Evolutionary conservation across 2,797 vertebrate species (phyloP).

Genomic region (Parauchenoglanis punctatus): DNA sequence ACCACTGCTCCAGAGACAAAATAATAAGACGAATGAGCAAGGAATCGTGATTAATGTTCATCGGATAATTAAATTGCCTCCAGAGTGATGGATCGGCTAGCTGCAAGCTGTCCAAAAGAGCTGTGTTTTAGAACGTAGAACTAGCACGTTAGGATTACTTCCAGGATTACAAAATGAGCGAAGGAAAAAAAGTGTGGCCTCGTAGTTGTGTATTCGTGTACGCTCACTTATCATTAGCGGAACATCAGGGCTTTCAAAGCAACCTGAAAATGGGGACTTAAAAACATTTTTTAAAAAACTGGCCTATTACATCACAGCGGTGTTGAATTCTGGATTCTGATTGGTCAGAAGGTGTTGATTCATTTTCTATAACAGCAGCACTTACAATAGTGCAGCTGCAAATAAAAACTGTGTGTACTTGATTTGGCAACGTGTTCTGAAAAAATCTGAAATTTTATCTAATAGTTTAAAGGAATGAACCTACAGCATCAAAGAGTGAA

Average conservation of each 20-base stretch:
- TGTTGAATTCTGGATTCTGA: not conserved
- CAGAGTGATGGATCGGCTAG: slow-evolving; percentile 3
- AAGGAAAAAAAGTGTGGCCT: not conserved
- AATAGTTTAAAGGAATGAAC: not conserved
- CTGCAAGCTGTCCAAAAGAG: slow-evolving; percentile 15
- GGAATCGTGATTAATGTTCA: slow-evolving; percentile 30
- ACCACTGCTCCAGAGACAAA: not conserved
- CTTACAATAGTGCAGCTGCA: not conserved
- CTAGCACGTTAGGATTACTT: slow-evolving; percentile 1
- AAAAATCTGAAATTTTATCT: not conserved
- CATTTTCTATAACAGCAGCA: not conserved
- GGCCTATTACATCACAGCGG: not conserved
- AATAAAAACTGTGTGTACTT: not conserved
- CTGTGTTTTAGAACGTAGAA: slow-evolving; percentile 19
- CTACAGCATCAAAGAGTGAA: not conserved
- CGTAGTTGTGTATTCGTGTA: not conserved
- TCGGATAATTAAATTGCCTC: slow-evolving; percentile 27
- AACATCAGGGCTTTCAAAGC: not conserved
- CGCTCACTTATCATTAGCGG: not conserved
- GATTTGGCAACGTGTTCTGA: not conserved
- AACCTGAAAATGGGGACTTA: not conserved
- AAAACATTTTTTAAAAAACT: not conserved
- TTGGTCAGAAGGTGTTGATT: not conserved
- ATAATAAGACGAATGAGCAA: not conserved
- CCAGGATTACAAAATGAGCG: slow-evolving; percentile 13